Conservation (phyloP, 2,797 vertebrate genomes). For the Crocidura indochinensis region DNA sequence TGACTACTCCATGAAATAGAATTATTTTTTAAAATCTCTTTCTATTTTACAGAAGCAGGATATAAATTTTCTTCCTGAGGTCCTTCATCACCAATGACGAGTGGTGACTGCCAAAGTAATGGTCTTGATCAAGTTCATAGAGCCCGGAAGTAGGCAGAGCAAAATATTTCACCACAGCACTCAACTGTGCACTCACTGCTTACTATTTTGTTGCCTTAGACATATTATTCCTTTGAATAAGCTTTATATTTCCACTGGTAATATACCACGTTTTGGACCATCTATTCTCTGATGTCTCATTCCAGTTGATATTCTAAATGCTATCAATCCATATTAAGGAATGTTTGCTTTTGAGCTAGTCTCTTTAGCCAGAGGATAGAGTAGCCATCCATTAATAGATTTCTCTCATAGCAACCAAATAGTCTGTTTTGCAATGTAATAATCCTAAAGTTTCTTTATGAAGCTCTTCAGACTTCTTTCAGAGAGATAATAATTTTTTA, state of each 20-base stretch:
- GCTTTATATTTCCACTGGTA: constrained; percentile 45
- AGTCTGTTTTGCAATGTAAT: neutral
- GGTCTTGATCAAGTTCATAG: neutral
- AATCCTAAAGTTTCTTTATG: neutral
- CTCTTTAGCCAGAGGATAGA: constrained; percentile 64
- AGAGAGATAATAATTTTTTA: neutral
- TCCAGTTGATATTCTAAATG: constrained; percentile 48
- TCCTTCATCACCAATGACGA: neutral
- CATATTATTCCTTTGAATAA: constrained; percentile 60
- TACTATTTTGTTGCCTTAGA: constrained; percentile 25
- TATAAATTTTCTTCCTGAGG: neutral
- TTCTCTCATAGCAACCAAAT: constrained; percentile 43
- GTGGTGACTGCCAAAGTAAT: neutral
- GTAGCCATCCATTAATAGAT: constrained; percentile 49
- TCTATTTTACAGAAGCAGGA: neutral
- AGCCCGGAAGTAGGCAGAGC: neutral
- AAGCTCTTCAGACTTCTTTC: constrained; percentile 50
- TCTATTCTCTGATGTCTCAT: constrained; percentile 48
- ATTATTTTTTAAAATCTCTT: too few relatives aligned
- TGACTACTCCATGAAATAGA: neutral
- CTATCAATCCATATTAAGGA: constrained; percentile 72
- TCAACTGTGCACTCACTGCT: neutral
- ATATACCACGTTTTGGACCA: constrained; percentile 32
- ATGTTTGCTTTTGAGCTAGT: constrained; percentile 61
- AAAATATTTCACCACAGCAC: neutral